Conservation (phyloP, 1,140 invertebrate species). For the Microvelia longipes region DNA sequence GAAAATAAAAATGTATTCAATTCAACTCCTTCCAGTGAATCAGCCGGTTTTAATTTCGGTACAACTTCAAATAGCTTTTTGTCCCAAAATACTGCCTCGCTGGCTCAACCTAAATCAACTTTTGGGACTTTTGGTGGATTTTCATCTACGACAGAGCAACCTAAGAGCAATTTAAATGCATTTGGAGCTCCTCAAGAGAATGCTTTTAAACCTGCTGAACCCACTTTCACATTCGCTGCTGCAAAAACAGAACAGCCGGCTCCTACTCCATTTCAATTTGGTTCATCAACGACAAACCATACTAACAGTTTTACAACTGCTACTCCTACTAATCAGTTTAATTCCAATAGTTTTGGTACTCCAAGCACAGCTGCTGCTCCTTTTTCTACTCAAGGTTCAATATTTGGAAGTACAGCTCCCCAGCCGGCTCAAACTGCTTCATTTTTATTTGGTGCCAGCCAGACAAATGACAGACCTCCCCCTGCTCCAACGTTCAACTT, state of each 20-base stretch:
- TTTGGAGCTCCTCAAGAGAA: not conserved
- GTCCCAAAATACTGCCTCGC: not conserved
- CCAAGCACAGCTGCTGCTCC: not conserved
- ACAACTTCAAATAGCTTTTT: not conserved
- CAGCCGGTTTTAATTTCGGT: not conserved
- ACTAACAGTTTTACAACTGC: not conserved
- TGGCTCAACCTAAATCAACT: not conserved
- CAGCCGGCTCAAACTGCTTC: not conserved
- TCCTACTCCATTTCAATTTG: conserved; percentile 1
- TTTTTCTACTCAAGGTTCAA: not conserved
- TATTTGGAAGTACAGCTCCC: conserved; percentile 4
- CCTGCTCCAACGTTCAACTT: conserved; percentile 4
- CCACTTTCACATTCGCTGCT: not conserved
- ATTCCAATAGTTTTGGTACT: not conserved
- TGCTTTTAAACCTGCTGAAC: not conserved
- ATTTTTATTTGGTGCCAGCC: conserved; percentile 1
- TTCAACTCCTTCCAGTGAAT: not conserved
- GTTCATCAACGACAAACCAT: not conserved
- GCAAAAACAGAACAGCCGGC: not conserved
- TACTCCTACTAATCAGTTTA: not conserved
- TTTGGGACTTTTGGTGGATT: not conserved
- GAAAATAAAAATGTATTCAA: not conserved
- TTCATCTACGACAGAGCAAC: not conserved
- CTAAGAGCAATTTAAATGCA: not conserved
- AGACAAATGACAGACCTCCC: not conserved